Percentiles rank a stretch among this genome's conserved stretches.
Evolutionary conservation across 2,113 vertebrate species (phyloP).

Genomic region (Neolamprologus caudopunctatus): DNA sequence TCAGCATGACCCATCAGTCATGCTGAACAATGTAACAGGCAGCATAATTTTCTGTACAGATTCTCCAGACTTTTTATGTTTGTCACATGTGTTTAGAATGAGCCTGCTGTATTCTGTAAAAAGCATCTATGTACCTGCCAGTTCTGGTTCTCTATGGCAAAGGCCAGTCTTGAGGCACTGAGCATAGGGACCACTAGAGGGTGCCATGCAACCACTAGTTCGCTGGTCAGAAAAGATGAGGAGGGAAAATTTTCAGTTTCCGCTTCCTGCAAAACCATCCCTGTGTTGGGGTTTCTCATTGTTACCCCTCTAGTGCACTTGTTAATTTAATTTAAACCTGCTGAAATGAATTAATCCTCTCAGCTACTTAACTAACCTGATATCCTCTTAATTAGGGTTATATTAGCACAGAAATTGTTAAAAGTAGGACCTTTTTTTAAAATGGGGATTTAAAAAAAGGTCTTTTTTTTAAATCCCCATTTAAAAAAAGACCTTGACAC

Average conservation of each 20-base stretch:
- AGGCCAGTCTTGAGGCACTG: background rate
- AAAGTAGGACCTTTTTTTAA: background rate
- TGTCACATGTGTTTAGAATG: background rate
- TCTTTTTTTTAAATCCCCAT: too few relatives aligned
- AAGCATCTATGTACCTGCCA: background rate
- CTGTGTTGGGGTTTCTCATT: background rate
- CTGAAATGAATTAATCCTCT: background rate
- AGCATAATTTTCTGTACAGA: background rate
- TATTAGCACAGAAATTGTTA: background rate
- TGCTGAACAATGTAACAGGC: background rate
- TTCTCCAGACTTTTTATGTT: rapidly evolving
- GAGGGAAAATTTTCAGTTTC: background rate
- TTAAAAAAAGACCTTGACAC: background rate
- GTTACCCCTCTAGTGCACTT: background rate
- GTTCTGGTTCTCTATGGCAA: background rate
- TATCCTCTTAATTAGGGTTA: background rate
- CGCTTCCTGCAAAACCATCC: background rate
- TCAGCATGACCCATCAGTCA: background rate
- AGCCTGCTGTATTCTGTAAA: background rate
- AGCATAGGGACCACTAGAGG: background rate
- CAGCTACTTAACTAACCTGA: background rate
- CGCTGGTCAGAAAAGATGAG: background rate
- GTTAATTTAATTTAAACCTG: background rate
- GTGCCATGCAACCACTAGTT: background rate
- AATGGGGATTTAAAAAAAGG: background rate